phyloP scores from a whole-genome alignment of 2,888 invertebrate species.

The Torymus tubicola region DNA sequence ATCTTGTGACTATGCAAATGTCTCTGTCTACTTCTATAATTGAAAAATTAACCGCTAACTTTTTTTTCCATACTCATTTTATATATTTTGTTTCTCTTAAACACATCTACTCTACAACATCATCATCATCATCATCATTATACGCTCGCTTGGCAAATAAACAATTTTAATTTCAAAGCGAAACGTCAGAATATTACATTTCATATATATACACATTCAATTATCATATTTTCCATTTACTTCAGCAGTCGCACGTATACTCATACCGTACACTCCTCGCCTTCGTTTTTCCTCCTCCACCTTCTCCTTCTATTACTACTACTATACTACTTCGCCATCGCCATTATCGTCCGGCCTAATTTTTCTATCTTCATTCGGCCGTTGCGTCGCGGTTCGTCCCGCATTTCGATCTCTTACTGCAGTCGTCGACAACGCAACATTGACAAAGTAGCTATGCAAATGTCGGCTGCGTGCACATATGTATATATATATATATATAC shows the following conservation, averaged over 20 bases:
- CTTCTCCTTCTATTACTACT: too few species aligned
- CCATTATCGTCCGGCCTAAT: slow-evolving; percentile 27
- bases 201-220: not conserved
- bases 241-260: not conserved
- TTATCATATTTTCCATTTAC: slow-evolving; percentile 27
- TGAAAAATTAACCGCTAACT: too few species aligned
- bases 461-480: slow-evolving; percentile 49
- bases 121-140: too few species aligned
- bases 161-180: too few species aligned
- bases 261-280: not conserved
- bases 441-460: slow-evolving; percentile 70
- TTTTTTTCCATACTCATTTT: too few species aligned
- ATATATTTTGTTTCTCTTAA: too few species aligned
- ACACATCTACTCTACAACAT: too few species aligned
- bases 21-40: not conserved
- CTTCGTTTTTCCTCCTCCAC: not conserved
- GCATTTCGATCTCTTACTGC: slow-evolving; percentile 25
- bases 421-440: slow-evolving; percentile 60
- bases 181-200: too few species aligned
- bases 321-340: too few species aligned
- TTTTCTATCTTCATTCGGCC: slow-evolving; percentile 26
- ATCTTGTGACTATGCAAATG: not conserved
- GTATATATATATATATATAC: slow-evolving; percentile 21
- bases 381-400: slow-evolving; percentile 6
- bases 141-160: too few species aligned